Percentiles rank a stretch among this genome's conserved stretches.
Conservation (phyloP, 2,888 invertebrate genomes). For the Ichneumoninae sp. region DNA sequence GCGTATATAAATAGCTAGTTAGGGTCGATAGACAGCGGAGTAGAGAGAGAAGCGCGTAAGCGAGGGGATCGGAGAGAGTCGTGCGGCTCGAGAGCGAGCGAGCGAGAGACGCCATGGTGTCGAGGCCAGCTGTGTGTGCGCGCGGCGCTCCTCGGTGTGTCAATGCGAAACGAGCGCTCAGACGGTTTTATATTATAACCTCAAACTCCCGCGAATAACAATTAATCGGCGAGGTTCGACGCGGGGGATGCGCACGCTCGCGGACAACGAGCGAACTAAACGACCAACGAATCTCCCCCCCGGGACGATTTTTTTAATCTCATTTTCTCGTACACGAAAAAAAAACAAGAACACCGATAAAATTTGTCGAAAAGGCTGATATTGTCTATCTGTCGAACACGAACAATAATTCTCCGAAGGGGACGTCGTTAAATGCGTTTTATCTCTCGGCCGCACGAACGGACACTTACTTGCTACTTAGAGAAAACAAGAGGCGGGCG, state of each 20-base stretch:
- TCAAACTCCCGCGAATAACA: conserved; percentile 63
- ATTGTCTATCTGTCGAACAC: conserved; percentile 21
- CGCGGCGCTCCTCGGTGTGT: conserved; percentile 25
- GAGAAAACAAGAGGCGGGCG: conserved; percentile 1
- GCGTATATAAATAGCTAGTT: conserved; percentile 81
- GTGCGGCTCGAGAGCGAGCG: conserved; percentile 36
- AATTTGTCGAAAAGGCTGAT: conserved; percentile 16
- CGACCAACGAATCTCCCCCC: conserved; percentile 22
- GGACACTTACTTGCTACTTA: neutral
- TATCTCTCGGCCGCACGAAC: neutral
- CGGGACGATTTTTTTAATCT: neutral
- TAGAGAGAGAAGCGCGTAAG: conserved; percentile 2
- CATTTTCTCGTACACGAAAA: neutral
- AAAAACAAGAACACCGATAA: conserved; percentile 36
- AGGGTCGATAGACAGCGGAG: conserved; percentile 81
- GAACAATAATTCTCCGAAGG: conserved; percentile 36
- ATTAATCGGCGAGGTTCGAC: conserved; percentile 58
- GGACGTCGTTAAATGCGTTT: conserved; percentile 6
- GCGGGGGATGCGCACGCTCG: conserved; percentile 20
- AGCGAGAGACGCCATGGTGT: conserved; percentile 35
- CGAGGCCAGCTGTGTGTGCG: conserved; percentile 61
- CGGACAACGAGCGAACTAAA: conserved; percentile 13
- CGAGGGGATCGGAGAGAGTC: conserved; percentile 29
- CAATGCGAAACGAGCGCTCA: conserved; percentile 63
- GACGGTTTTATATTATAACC: conserved; percentile 66